These are phyloP conservation scores for Andrena praecox DNA, from an alignment of 2,888 invertebrate species.

Conservation along the genomic window DNA sequence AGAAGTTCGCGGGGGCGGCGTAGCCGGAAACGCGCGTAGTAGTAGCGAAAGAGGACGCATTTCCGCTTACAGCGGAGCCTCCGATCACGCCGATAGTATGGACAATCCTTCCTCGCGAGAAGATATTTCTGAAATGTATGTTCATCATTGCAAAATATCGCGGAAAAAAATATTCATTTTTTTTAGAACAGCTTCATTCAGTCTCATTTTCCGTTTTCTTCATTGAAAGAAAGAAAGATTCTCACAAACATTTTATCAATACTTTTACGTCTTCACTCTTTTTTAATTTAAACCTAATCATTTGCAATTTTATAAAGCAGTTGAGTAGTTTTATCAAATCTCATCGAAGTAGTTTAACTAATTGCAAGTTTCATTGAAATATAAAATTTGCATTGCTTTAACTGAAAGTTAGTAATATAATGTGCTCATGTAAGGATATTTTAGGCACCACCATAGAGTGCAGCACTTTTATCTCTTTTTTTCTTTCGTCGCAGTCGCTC, in stretches of 20 bases:
- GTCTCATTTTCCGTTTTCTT: background rate
- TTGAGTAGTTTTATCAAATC: background rate
- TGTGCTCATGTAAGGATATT: background rate
- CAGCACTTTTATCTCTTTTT: conserved; percentile 22
- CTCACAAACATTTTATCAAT: background rate
- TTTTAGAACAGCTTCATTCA: background rate
- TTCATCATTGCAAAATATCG: conserved; percentile 45
- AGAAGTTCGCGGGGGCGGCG: conserved; percentile 82
- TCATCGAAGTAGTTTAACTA: background rate
- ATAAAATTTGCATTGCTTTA: background rate
- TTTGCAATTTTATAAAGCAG: background rate
- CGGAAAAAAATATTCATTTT: conserved; percentile 5
- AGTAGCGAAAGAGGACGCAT: conserved; percentile 82
- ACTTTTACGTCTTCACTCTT: too few relatives aligned
- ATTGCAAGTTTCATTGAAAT: background rate
- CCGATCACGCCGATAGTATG: conserved; percentile 82
- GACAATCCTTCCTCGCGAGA: conserved; percentile 83
- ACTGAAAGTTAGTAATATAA: background rate
- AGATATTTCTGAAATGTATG: conserved; percentile 84
- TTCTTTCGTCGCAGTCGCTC: conserved; percentile 11
- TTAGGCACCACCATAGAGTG: background rate
- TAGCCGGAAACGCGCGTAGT: conserved; percentile 80
- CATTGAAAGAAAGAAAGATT: background rate
- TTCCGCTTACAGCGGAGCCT: conserved; percentile 78
- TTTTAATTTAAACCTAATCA: background rate